Conservation (phyloP, 2,113 vertebrate genomes). For the Zosterops japonicus region DNA sequence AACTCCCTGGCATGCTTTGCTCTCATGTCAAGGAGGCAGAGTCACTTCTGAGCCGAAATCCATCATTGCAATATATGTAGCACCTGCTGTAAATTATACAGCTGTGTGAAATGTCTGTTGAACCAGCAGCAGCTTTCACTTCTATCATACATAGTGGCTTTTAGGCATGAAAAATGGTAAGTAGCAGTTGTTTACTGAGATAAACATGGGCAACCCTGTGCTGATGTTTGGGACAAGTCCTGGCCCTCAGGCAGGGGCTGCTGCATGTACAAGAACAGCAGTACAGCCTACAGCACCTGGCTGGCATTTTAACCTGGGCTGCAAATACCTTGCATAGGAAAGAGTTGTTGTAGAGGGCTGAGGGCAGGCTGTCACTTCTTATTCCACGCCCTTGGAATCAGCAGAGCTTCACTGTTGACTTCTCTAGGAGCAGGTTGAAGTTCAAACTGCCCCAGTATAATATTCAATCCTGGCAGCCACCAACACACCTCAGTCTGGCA, state of each 20-base stretch:
- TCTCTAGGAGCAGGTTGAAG: background rate
- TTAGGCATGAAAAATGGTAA: background rate
- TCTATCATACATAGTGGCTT: background rate
- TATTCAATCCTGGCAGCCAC: background rate
- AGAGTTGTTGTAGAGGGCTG: fast-evolving
- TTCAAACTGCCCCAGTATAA: background rate
- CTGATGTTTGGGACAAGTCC: background rate
- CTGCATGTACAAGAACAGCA: background rate
- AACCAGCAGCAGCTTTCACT: background rate
- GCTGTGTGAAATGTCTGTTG: background rate
- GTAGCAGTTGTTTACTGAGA: background rate
- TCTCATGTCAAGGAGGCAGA: background rate
- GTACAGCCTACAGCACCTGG: background rate
- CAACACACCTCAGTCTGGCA: background rate
- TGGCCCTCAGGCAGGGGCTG: background rate
- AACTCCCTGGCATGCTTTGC: background rate
- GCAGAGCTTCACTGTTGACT: background rate
- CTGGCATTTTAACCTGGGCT: background rate
- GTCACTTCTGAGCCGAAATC: background rate
- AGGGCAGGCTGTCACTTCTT: background rate
- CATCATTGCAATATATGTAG: background rate
- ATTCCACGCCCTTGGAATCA: background rate
- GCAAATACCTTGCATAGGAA: background rate
- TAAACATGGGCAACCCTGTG: fast-evolving
- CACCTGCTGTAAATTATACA: background rate